phyloP scores from a whole-genome alignment of 2,888 invertebrate species.

The Platycheirus albimanus region DNA sequence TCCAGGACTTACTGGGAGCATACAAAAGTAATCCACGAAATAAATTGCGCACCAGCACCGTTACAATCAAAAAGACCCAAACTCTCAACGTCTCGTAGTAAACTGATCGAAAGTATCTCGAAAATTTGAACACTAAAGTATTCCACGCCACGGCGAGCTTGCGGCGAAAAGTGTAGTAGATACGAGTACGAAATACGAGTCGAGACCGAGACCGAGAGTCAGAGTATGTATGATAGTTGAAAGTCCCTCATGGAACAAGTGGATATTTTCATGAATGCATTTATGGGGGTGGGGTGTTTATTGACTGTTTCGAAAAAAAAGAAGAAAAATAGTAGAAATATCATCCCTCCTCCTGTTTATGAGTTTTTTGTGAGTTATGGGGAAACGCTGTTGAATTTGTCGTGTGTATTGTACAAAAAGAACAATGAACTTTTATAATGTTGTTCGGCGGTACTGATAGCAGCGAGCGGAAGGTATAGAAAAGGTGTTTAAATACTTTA shows the following conservation, averaged over 20 bases:
- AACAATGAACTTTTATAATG: slow-evolving; percentile 32
- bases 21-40: background rate
- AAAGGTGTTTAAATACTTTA: no score
- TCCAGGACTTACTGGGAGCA: background rate
- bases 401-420: background rate
- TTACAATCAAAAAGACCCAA: slow-evolving; percentile 41
- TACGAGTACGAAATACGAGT: background rate
- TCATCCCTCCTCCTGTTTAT: slow-evolving; percentile 57
- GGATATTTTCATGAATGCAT: slow-evolving; percentile 21
- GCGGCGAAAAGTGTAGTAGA: slow-evolving; percentile 48
- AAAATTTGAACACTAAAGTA: slow-evolving; percentile 37
- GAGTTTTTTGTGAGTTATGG: slow-evolving; percentile 4
- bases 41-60: slow-evolving; percentile 31
- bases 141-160: slow-evolving; percentile 51
- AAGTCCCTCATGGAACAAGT: slow-evolving; percentile 41
- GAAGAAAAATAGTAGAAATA: slow-evolving; percentile 20
- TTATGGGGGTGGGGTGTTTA: slow-evolving; percentile 36
- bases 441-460: no score
- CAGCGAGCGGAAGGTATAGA: background rate
- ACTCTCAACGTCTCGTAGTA: slow-evolving; percentile 68
- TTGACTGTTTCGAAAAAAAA: slow-evolving; percentile 24
- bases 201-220: no score
- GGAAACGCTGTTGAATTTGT: slow-evolving; percentile 11
- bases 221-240: no score
- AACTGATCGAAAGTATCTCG: slow-evolving; percentile 73